Evolutionary conservation across 2,888 invertebrate species (phyloP).

Genomic region (Arenicola marina): DNA sequence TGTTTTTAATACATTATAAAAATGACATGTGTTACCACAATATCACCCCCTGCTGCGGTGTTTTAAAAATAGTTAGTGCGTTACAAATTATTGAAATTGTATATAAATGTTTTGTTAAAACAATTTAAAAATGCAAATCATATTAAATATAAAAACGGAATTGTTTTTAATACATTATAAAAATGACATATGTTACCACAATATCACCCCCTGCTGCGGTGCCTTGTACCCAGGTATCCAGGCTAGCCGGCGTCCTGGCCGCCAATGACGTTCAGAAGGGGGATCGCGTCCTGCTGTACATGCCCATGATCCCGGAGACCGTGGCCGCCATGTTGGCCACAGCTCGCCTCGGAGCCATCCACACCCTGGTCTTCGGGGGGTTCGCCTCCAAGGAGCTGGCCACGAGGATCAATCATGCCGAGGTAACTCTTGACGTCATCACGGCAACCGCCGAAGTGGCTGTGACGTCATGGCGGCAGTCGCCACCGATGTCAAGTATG

Average conservation of each 20-base stretch:
- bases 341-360: constrained; percentile 86
- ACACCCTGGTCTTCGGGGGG: constrained; percentile 91
- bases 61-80: too few relatives aligned
- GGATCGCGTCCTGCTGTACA: constrained; percentile 87
- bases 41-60: not conserved
- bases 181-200: not conserved
- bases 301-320: constrained; percentile 92
- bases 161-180: not conserved
- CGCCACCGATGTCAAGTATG: too few relatives aligned
- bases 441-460: too few relatives aligned
- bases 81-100: too few relatives aligned
- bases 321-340: constrained; percentile 87
- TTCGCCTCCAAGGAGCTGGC: constrained; percentile 88
- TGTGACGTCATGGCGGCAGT: too few relatives aligned
- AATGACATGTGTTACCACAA: not conserved
- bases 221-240: constrained; percentile 68
- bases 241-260: constrained; percentile 78
- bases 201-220: not conserved
- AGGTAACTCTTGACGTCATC: constrained; percentile 41
- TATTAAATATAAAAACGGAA: too few relatives aligned
- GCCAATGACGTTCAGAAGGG: constrained; percentile 80
- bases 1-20: not conserved
- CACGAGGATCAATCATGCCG: constrained; percentile 79
- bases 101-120: too few relatives aligned
- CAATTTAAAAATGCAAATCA: too few relatives aligned